Conservation (phyloP, 2,888 invertebrate species). For the Macrophya annulata region DNA sequence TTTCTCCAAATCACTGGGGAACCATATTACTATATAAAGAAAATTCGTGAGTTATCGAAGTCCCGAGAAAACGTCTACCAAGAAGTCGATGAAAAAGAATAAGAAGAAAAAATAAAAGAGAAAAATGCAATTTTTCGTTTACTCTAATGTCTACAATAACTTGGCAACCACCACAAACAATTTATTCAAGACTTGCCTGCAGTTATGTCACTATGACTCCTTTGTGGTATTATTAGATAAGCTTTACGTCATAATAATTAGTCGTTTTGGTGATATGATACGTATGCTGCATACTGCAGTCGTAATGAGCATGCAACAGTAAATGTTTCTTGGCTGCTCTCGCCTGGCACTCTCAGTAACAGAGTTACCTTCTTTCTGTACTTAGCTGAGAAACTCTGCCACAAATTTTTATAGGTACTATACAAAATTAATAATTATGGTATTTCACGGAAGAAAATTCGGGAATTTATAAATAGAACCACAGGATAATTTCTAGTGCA, state of each 20-base stretch:
- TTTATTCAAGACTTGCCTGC: neutral
- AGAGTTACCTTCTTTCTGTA: neutral
- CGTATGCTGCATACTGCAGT: constrained; percentile 1
- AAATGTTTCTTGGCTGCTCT: neutral
- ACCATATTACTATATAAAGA: neutral
- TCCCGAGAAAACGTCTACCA: neutral
- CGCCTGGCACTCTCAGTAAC: neutral
- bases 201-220: neutral
- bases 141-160: neutral
- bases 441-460: neutral
- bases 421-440: neutral
- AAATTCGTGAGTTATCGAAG: neutral
- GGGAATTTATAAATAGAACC: neutral
- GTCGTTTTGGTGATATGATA: neutral
- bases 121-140: neutral
- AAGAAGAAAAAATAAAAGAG: neutral
- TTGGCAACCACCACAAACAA: neutral
- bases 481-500: too few relatives aligned
- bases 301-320: neutral
- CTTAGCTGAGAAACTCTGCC: neutral
- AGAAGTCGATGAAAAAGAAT: neutral
- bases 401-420: neutral
- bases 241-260: neutral
- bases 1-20: neutral
- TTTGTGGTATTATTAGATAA: neutral